Evolutionary conservation across 2,113 vertebrate genomes (phyloP).

Genomic region (Pachyramphus minor): DNA sequence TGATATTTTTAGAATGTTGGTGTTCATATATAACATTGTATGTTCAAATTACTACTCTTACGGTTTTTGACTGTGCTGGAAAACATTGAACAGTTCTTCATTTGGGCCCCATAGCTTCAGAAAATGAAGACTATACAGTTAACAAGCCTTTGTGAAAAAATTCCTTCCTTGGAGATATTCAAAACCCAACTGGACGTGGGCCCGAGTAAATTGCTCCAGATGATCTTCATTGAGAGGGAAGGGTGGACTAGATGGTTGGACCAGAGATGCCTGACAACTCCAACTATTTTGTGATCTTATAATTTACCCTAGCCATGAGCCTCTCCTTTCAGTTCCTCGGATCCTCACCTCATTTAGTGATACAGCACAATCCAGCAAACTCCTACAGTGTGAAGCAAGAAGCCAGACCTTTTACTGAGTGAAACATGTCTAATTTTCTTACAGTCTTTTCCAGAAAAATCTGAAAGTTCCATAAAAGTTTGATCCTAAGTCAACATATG

Average conservation of each 20-base stretch:
- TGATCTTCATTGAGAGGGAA: not conserved
- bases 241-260: not conserved
- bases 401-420: not conserved
- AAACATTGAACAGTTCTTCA: not conserved
- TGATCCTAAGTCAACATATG: fast-evolving
- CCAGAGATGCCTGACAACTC: not conserved
- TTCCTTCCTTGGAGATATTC: not conserved
- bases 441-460: not conserved
- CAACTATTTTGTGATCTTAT: not conserved
- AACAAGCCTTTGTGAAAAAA: not conserved
- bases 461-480: not conserved
- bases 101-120: not conserved
- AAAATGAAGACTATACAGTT: not conserved
- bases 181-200: not conserved
- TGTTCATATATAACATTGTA: not conserved
- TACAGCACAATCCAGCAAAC: not conserved
- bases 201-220: not conserved
- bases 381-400: not conserved
- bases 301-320: not conserved
- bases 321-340: not conserved
- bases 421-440: not conserved
- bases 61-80: not conserved
- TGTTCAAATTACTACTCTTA: not conserved
- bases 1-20: not conserved
- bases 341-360: not conserved